Evolutionary conservation across 1,140 invertebrate species (phyloP), one percentile per base, ranked within the genome.

Genomic region (Sitophilus oryzae): DNA sequence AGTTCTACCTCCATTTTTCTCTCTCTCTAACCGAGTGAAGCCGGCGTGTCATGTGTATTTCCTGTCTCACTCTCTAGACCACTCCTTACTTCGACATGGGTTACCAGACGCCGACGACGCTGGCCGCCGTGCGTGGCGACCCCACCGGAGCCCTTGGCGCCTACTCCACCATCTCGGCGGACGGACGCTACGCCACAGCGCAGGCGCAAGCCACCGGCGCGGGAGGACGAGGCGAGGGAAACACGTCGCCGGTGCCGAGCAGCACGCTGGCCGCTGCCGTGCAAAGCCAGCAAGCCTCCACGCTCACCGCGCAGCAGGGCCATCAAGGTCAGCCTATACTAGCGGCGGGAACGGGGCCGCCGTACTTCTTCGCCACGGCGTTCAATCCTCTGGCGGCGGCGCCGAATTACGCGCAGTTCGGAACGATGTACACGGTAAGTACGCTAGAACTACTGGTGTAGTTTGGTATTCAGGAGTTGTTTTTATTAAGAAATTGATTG

Each of bases 171-270:
- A 37, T 58, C 9, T 55, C 57, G 77, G 78, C 77, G 56, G 86
- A 88, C 69, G 84, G 78, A 50, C 82, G 89, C 70, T 86, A 88
- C 70, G 77, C 84, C 40, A 30, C 45, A 2, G 34, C 56, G 2
- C n/a, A n/a, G n/a, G n/a, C n/a, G n/a, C n/a, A n/a, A n/a, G n/a
- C n/a, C n/a, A n/a, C n/a, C n/a, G n/a, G n/a, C n/a, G 56, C 43
- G 3, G 51, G 40, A 25, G 22, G 38, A 77, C 40, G 88, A 65
- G 84, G 84, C 51, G 89, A 91, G 70, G 88, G 86, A 71, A 89
- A 89, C 74, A 86, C 87, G 49, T 86, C 84, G 56, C 87, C 88
- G 36, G 88, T 89, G 37, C 67, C 64, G 8, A 34, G 18, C 21
- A 41, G 22, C 47, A 21, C 55, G 1, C 14, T 46, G 30, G 30